phyloP scores from a whole-genome alignment of 2,797 vertebrate genomes.

The Anomalospiza imberbis region DNA sequence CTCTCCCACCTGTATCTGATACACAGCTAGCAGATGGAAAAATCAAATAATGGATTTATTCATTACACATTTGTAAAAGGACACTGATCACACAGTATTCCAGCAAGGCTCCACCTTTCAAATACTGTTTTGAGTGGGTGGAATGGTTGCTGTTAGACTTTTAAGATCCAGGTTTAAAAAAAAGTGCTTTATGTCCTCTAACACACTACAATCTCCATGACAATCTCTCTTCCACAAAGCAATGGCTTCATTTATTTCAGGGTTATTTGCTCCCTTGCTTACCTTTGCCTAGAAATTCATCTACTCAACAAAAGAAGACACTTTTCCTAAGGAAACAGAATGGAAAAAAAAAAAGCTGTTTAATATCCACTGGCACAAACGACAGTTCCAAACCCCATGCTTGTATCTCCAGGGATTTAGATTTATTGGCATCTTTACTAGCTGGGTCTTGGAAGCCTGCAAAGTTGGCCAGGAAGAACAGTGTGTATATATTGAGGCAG shows the following conservation, averaged over 20 bases:
- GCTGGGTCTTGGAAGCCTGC: slow-evolving; percentile 35
- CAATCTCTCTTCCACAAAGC: background rate
- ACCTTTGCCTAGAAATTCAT: slow-evolving; percentile 25
- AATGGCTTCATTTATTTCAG: background rate
- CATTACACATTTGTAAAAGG: background rate
- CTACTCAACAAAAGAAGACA: slow-evolving; percentile 15
- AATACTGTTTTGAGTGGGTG: background rate
- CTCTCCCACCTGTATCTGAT: background rate
- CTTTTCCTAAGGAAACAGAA: slow-evolving; percentile 39
- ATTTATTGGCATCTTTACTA: slow-evolving; percentile 55
- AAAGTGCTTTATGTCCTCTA: background rate
- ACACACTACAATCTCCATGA: background rate
- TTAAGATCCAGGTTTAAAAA: background rate
- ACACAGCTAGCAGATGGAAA: background rate
- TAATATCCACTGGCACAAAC: slow-evolving; percentile 36
- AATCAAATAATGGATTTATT: slow-evolving; percentile 20
- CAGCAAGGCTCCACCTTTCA: background rate
- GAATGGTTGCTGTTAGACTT: background rate
- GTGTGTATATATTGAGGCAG: slow-evolving; percentile 31
- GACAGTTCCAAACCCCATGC: background rate
- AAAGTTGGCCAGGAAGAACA: slow-evolving; percentile 37
- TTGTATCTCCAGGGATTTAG: slow-evolving; percentile 26
- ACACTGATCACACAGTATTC: background rate
- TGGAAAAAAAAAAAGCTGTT: slow-evolving; percentile 27
- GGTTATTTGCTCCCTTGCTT: background rate